Evolutionary conservation across 2,797 vertebrate species (phyloP), one percentile per base, ranked within the genome.

Genomic region (Hoplostethus atlanticus): DNA sequence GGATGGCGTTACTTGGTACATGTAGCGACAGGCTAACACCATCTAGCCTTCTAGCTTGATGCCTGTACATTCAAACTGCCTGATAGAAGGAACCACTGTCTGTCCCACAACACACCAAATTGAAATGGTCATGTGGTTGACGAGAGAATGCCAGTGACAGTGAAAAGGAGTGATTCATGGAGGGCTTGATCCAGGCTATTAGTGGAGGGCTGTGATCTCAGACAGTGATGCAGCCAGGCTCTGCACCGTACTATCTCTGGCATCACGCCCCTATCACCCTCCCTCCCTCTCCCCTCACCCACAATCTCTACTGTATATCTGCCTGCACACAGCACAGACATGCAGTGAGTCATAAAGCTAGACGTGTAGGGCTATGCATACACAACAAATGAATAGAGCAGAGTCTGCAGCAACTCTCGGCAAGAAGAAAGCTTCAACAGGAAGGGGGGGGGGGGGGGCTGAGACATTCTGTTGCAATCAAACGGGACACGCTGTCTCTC

Each of bases 181-280:
- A 76, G 38, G 52, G 57, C 72, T 84, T 64, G 62, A 85, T 84
- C 66, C 73, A 78, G 71, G 78, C 77, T 80, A 78, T 88, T 88
- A 78, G 85, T 83, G 64, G 77, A 66, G 77, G 69, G 64, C 71
- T 80, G 85, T 86, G 90, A 91, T 91, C 84, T 90, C 86, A 87
- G 90, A 87, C 85, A 87, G 80, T 68, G 84, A 89, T 84, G 87
- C 70, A 84, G 84, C 74, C 83, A 73, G 80, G 66, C 84, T 89
- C 53, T 83, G 79, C 58, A 72, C 28, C 42, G 57, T 42, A 85
- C 80, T 73, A 81, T 85, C 78, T 67, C 77, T 90, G 86, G 80
- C 81, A 81, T 84, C 75, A 4, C 73, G 85, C 86, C 81, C 63
- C 74, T 69, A 80, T 86, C 51, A 13, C 0, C 42, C 60, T 21